Conservation (phyloP, 2,888 invertebrate genomes). For the Ormyrus pomaceus region DNA sequence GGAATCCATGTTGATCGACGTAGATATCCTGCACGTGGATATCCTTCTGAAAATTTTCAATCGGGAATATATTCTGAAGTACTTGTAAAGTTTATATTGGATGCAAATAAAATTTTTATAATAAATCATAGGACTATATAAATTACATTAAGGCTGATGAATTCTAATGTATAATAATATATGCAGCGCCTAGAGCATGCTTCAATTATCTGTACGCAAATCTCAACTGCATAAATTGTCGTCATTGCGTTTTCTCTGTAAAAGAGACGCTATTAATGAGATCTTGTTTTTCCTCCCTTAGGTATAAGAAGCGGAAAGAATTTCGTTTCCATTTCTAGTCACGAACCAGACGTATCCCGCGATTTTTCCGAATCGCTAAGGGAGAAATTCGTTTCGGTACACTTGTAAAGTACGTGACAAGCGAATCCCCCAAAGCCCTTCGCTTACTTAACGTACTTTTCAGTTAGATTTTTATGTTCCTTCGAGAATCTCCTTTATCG, state of each 20-base stretch:
- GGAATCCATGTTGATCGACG: no score
- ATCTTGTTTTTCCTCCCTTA: constrained; percentile 6
- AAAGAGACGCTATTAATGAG: neutral
- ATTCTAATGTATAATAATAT: no score
- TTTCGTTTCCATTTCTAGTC: constrained; percentile 26
- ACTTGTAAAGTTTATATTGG: no score
- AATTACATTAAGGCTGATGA: no score
- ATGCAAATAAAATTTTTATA: no score
- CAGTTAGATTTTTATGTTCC: constrained; percentile 15
- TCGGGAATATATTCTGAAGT: no score
- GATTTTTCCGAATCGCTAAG: constrained; percentile 31
- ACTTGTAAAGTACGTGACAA: constrained; percentile 27
- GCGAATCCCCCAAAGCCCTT: constrained; percentile 1
- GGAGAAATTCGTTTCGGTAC: constrained; percentile 30
- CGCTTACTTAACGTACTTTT: constrained; percentile 28
- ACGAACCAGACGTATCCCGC: constrained; percentile 23
- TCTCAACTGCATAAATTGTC: no score
- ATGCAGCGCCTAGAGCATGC: no score
- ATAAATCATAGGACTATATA: no score
- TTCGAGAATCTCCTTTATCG: neutral
- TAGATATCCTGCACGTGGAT: no score
- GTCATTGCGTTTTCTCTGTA: neutral
- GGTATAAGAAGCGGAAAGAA: neutral
- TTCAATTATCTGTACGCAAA: neutral
- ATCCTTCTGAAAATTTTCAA: no score